Evolutionary conservation across 2,888 invertebrate genomes (phyloP), one percentile per base, ranked within the genome.

Genomic region (Seira musarum): DNA sequence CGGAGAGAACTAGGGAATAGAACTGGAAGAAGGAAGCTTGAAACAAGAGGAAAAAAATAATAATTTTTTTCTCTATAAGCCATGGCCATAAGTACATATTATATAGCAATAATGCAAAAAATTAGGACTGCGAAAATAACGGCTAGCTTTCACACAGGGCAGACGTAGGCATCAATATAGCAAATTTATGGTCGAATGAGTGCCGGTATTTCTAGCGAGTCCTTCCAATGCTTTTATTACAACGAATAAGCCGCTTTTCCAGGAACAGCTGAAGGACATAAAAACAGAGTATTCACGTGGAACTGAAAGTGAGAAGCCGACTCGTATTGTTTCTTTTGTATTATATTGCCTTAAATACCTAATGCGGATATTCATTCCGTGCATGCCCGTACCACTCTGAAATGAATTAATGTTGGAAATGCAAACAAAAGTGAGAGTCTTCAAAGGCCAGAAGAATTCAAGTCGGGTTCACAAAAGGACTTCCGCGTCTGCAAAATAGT

Each of bases 11-110:
- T 17, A 8, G 53, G 13, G 53, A 53, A 13, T 53, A 13, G 53
- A 53, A 53, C 6, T 53, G 53, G 66, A 24, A 17, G 19, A 64
- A 64, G 25, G 24, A 66, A 66, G 22, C 19, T 6, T 64, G 66
- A 66, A 66, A 66, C 66, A 66, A 66, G 24, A 25, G n/a, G 24
- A 66, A 53, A 13, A n/a, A 53, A 53, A 53, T 13, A 53, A 53
- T 53, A n/a, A n/a, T 30, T 30, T 30, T 30, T 30, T 30, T 8
- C 30, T 53, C 53, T 53, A n/a, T 53, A 53, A 53, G 15, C 53
- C 53, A 8, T 30, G 13, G 15, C 53, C 53, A 8, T 30, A 30
- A 30, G 30, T 30, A 30, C 30, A 30, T 30, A 30, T 30, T 2
- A 30, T 30, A 53, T 53, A 53, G 53, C 53, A 17, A 53, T 53